These are phyloP conservation scores for Nematopogon swammerdamellus DNA, from an alignment of 2,888 invertebrate genomes.

Conservation along the genomic window DNA sequence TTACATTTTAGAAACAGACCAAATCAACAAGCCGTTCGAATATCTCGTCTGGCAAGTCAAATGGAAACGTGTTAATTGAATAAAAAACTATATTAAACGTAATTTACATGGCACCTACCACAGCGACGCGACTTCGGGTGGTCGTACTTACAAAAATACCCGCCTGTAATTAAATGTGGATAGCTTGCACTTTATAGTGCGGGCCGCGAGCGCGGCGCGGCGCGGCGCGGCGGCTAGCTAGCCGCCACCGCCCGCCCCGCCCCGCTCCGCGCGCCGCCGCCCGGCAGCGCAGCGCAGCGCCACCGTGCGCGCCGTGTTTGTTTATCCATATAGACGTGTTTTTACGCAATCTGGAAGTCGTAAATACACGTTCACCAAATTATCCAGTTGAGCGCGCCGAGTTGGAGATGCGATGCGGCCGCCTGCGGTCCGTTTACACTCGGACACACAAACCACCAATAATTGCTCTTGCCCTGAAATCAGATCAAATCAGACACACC, in stretches of 20 bases:
- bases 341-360: conserved; percentile 58
- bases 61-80: neutral
- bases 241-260: too few species aligned
- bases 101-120: neutral
- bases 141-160: conserved; percentile 53
- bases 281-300: neutral
- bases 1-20: neutral
- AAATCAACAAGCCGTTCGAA: neutral
- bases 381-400: conserved; percentile 40
- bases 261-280: too few species aligned
- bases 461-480: too few species aligned
- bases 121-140: neutral
- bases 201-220: conserved; percentile 39
- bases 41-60: neutral
- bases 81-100: neutral
- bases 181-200: conserved; percentile 50
- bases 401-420: too few species aligned
- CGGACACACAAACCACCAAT: too few species aligned
- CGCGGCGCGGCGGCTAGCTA: conserved; percentile 11
- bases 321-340: conserved; percentile 53
- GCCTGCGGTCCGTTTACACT: too few species aligned
- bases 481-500: too few species aligned
- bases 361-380: conserved; percentile 48
- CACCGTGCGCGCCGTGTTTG: conserved; percentile 23
- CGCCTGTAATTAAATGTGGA: conserved; percentile 54